A percentile compares a stretch with the other conserved stretches of the same genome.
These are phyloP conservation scores for Aspiorhynchus laticeps DNA, from an alignment of 2,113 vertebrate species.

Conservation along the genomic window DNA sequence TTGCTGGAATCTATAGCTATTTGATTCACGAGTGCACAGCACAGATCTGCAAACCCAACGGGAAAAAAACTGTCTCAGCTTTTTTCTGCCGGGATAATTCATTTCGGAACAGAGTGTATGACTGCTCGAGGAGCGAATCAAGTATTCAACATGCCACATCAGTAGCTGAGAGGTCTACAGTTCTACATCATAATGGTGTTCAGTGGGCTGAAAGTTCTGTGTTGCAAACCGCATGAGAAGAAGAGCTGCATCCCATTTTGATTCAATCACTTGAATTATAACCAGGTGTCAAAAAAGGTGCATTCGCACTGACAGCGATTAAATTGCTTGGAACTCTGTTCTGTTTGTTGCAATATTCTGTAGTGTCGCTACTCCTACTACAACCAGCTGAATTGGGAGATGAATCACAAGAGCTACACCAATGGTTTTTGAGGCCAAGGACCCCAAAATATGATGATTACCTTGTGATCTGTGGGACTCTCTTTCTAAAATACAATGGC, in stretches of 20 bases:
- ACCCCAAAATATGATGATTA: background rate
- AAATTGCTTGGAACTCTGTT: background rate
- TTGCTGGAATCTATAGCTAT: slow-evolving; percentile 23
- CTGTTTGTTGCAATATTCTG: background rate
- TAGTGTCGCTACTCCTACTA: background rate
- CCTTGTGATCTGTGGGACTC: background rate
- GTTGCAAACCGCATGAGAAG: background rate
- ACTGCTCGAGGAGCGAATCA: background rate
- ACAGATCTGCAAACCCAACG: background rate
- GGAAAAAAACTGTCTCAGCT: slow-evolving; percentile 19
- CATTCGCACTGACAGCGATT: background rate
- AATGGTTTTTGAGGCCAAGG: background rate
- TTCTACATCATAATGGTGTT: slow-evolving; percentile 26
- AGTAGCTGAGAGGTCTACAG: slow-evolving; percentile 2
- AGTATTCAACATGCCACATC: slow-evolving; percentile 16
- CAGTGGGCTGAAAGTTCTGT: background rate
- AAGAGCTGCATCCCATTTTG: background rate
- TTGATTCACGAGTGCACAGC: slow-evolving; percentile 8
- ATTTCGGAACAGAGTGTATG: slow-evolving; percentile 2
- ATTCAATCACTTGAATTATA: slow-evolving; percentile 7
- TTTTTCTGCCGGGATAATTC: background rate
- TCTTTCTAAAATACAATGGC: too few relatives aligned
- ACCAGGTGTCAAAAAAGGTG: background rate
- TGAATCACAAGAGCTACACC: background rate
- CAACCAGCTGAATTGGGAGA: background rate